Base-by-base conservation (phyloP, 1,140 invertebrate species). In the Cephus cinctus region DNA sequence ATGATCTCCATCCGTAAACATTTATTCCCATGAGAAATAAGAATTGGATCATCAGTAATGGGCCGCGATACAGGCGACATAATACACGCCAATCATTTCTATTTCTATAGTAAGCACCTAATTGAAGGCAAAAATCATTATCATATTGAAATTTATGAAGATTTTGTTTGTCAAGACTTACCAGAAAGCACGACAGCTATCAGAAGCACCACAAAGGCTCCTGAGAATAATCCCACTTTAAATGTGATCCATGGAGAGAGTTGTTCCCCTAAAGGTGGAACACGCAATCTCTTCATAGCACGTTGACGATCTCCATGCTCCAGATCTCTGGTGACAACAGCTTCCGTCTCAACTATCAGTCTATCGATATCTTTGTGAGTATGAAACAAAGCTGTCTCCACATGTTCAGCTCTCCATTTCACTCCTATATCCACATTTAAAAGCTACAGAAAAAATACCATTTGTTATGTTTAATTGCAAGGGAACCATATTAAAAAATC, bases 11-110 rank as follows among this genome's bases (percentile, higher is more conserved):
- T 36, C 89, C 90, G 63, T 93, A 92, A 5, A 86, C 90, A 73
- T 96, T 96, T 27, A 95, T 81, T 35, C 92, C 92, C 64, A 94
- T 86, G 0, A 95, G 77, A 65, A 93, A 94, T 4, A 94, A 76
- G 63, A 90, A 90, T 48, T 93, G 78, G 50, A 93, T 87, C 27
- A 95, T 77, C 2, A 95, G 79, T 34, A 96, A 81, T 9, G 90
- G 88, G 0, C 87, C 89, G 9, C 93, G 79, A 67, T 93, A 96
- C 56, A 96, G 73, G 16, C 83, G 76, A 54, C 87, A 81, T 2
- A 81, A 77, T 8, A 71, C 79, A 50, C 67, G 77, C 72, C 67
- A 83, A 56, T 79, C 77, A 21, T 59, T 63, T 2, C 59, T 58
- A 5, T 69, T 63, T 5, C 71, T 69, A 40, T 77, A 74, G 47